These are phyloP conservation scores for Apamea sordens DNA, from an alignment of 2,888 invertebrate species.

Conservation along the genomic window DNA sequence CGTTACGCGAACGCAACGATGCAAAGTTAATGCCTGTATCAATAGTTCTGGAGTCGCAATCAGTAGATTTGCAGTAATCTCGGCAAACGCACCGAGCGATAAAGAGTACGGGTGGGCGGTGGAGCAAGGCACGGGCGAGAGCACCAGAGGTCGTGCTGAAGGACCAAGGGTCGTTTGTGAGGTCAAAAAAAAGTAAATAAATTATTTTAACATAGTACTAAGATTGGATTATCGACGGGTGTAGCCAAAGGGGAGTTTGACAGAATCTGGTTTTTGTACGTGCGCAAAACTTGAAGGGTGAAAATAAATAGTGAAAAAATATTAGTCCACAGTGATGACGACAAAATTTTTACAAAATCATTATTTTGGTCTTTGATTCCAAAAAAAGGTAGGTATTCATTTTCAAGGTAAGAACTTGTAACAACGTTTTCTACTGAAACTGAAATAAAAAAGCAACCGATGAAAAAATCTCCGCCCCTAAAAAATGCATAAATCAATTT, in stretches of 20 bases:
- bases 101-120: conserved; percentile 68
- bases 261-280: not conserved
- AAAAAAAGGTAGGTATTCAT: not conserved
- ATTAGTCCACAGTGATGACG: no score
- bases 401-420: not conserved
- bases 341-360: not conserved
- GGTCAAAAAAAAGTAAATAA: not conserved
- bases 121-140: conserved; percentile 64
- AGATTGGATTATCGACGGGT: not conserved
- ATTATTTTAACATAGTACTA: no score
- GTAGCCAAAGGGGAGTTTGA: not conserved
- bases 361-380: not conserved
- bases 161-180: no score
- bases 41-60: conserved; percentile 80
- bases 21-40: conserved; percentile 77
- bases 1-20: conserved; percentile 66
- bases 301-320: not conserved
- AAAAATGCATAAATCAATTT: conserved; percentile 56
- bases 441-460: conserved; percentile 14
- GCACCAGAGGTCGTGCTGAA: not conserved
- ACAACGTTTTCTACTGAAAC: conserved; percentile 9
- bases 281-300: not conserved
- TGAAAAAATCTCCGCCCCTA: conserved; percentile 19
- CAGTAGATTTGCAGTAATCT: conserved; percentile 86
- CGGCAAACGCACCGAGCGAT: conserved; percentile 78